Evolutionary conservation across 2,888 invertebrate species (phyloP).

Genomic region (Tholera decimalis): DNA sequence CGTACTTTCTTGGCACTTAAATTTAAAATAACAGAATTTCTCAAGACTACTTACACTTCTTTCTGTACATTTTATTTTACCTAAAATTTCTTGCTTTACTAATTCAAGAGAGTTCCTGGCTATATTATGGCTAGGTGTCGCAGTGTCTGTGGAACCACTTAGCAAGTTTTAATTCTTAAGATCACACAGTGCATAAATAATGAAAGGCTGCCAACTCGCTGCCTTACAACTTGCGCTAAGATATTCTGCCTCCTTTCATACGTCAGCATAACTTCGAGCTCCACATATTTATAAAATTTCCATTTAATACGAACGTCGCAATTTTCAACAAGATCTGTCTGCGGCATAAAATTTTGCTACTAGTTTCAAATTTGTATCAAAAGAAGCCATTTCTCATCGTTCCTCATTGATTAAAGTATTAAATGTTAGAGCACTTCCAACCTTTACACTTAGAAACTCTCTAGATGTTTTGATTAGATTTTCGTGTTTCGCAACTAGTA

Average conservation of each 20-base stretch:
- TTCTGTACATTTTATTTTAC: constrained; percentile 24
- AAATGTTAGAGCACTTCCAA: constrained; percentile 63
- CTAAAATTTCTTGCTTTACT: constrained; percentile 22
- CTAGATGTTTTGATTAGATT: constrained; percentile 78
- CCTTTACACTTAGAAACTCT: constrained; percentile 64
- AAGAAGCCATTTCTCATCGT: constrained; percentile 68
- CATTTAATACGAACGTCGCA: constrained; percentile 36
- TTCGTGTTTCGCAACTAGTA: constrained; percentile 69
- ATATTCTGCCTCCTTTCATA: constrained; percentile 48
- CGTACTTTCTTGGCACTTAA: constrained; percentile 22
- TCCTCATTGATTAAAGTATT: constrained; percentile 77
- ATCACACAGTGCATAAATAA: constrained; percentile 57
- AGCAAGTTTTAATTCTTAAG: constrained; percentile 60
- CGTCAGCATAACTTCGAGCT: constrained; percentile 31
- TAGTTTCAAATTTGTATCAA: constrained; percentile 67
- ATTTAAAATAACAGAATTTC: constrained; percentile 28
- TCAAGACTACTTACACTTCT: constrained; percentile 5
- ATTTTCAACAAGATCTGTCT: constrained; percentile 41
- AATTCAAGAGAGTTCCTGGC: constrained; percentile 12
- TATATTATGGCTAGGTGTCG: constrained; percentile 27
- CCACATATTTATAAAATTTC: constrained; percentile 57
- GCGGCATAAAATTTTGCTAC: constrained; percentile 44
- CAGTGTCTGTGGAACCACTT: constrained; percentile 50
- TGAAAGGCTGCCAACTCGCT: constrained; percentile 40
- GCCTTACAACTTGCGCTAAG: constrained; percentile 35